A percentile compares a stretch with the other conserved stretches of the same genome.
phyloP scores from a whole-genome alignment of 2,888 invertebrate genomes.

The Lordiphosa andalusiaca region DNA sequence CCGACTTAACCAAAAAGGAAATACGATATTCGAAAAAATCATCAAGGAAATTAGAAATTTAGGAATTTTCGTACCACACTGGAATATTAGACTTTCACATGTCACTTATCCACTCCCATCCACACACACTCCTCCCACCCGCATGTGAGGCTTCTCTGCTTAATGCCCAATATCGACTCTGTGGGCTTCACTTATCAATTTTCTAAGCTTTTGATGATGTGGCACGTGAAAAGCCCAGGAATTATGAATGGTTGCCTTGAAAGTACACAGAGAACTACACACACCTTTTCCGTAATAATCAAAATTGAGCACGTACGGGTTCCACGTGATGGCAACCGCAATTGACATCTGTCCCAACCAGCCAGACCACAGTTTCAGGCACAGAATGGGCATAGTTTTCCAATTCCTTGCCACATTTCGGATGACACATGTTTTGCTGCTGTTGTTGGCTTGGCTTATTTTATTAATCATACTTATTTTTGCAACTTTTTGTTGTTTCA shows the following conservation, averaged over 20 bases:
- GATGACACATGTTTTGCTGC: conserved; percentile 46
- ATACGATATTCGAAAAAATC: too few relatives aligned
- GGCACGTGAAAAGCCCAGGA: conserved; percentile 27
- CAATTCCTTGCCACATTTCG: conserved; percentile 23
- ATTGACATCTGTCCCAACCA: conserved; percentile 7
- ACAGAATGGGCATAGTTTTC: conserved; percentile 13
- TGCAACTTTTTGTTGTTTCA: conserved; percentile 30
- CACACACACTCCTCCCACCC: too few relatives aligned
- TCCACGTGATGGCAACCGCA: conserved; percentile 8
- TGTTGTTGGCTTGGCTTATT: conserved; percentile 29
- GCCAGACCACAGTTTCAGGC: not conserved
- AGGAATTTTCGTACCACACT: too few relatives aligned
- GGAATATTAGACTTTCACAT: too few relatives aligned
- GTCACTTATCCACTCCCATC: too few relatives aligned
- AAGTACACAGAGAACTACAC: conserved; percentile 3
- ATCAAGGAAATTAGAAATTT: too few relatives aligned
- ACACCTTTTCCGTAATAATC: conserved; percentile 1
- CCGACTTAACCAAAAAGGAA: too few relatives aligned
- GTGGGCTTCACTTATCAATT: conserved; percentile 27
- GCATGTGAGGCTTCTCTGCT: not conserved
- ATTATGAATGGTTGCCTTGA: conserved; percentile 23
- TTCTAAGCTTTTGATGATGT: conserved; percentile 35
- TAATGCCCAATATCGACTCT: conserved; percentile 6
- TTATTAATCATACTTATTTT: conserved; percentile 60
- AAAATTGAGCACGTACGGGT: conserved; percentile 9